These are phyloP conservation scores for Baryphthengus martii DNA, from an alignment of 2,113 vertebrate genomes.

Conservation along the genomic window DNA sequence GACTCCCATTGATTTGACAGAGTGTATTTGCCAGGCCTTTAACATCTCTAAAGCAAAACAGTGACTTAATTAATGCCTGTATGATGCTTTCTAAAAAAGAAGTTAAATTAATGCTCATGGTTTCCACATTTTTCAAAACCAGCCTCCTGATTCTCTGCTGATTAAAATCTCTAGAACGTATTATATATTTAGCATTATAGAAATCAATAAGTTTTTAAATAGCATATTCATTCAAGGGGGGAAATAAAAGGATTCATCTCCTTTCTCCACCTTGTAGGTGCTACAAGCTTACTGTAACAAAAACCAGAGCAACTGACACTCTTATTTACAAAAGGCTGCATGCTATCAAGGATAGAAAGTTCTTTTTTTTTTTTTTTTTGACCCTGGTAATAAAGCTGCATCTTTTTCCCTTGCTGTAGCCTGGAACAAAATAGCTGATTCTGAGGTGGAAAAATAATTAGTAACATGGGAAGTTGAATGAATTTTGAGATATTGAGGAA, in stretches of 20 bases:
- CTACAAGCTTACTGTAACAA: background rate
- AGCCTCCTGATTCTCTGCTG: background rate
- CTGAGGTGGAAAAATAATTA: constrained; percentile 65
- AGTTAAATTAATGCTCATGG: background rate
- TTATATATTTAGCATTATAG: background rate
- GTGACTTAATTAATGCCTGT: constrained; percentile 19
- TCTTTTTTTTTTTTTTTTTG: background rate
- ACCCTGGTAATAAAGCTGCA: background rate
- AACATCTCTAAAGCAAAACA: background rate
- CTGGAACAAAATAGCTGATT: constrained; percentile 52
- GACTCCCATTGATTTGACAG: background rate
- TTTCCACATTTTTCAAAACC: background rate
- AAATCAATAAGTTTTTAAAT: background rate
- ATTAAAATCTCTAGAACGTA: background rate
- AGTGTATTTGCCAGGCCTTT: background rate
- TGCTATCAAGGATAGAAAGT: background rate
- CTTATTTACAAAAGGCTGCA: background rate
- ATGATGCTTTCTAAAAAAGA: background rate
- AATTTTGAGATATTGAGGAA: constrained; percentile 55
- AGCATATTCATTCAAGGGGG: background rate
- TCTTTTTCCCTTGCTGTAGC: background rate
- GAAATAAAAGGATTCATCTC: background rate
- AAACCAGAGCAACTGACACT: background rate
- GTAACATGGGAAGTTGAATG: constrained; percentile 29
- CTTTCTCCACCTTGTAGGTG: background rate